phyloP scores from a whole-genome alignment of 2,888 invertebrate species.

The Ectemnius lituratus region DNA sequence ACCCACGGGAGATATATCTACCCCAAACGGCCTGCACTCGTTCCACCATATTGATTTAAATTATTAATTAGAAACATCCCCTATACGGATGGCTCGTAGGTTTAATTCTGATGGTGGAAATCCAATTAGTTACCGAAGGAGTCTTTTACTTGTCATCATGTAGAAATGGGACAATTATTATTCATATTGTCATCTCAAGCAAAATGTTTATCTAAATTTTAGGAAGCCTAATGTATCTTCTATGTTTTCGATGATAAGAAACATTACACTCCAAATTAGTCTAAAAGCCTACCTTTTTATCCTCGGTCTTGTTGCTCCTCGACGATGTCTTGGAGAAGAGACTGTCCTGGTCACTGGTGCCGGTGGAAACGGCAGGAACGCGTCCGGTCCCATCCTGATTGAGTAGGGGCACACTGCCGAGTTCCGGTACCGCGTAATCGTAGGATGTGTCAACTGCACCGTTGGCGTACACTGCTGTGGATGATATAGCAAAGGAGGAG shows the following conservation, averaged over 20 bases:
- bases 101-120: constrained; percentile 56
- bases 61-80: constrained; percentile 73
- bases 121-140: constrained; percentile 28
- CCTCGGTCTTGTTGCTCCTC: constrained; percentile 75
- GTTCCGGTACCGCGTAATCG: constrained; percentile 89
- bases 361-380: constrained; percentile 73
- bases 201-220: too few relatives aligned
- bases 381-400: constrained; percentile 78
- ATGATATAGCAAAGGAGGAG: constrained; percentile 64
- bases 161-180: constrained; percentile 22
- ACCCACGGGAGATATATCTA: constrained; percentile 70
- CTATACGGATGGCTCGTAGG: constrained; percentile 55
- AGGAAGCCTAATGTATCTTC: too few relatives aligned
- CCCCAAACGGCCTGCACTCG: constrained; percentile 62
- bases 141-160: constrained; percentile 44
- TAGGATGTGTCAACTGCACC: constrained; percentile 82
- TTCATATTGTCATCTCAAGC: background rate
- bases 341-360: constrained; percentile 79
- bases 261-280: background rate
- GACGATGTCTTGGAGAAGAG: constrained; percentile 77
- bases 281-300: constrained; percentile 79
- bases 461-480: constrained; percentile 74
- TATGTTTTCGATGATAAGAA: too few relatives aligned
- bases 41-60: constrained; percentile 74
- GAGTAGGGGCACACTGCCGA: constrained; percentile 84